phyloP scores from a whole-genome alignment of 1,140 invertebrate genomes.

The Drosophila jambulina region DNA sequence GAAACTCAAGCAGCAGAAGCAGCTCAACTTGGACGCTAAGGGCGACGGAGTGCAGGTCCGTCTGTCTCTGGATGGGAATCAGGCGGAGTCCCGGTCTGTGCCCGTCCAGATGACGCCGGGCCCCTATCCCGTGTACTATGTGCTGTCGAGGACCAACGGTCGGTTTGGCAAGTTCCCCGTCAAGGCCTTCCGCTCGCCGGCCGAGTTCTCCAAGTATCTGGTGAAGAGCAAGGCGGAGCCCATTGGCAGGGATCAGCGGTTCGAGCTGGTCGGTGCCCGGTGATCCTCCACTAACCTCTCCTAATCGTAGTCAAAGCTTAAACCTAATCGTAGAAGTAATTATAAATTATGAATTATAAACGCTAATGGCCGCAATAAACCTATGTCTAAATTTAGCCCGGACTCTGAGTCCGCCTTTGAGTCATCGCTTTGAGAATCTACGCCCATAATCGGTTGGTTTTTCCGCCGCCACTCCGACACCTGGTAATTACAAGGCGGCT shows the following conservation, averaged over 20 bases:
- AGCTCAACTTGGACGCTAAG: conserved; percentile 60
- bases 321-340: conserved; percentile 17
- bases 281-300: conserved; percentile 53
- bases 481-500: conserved; percentile 70
- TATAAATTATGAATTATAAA: conserved; percentile 56
- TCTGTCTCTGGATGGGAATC: conserved; percentile 1
- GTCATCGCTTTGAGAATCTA: conserved; percentile 28
- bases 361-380: conserved; percentile 59
- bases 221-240: conserved; percentile 77
- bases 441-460: conserved; percentile 26
- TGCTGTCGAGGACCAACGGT: conserved; percentile 77
- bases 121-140: conserved; percentile 80
- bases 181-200: conserved; percentile 68
- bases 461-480: conserved; percentile 16
- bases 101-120: conserved; percentile 75
- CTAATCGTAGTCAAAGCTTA: conserved; percentile 22
- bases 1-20: conserved; percentile 77
- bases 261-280: conserved; percentile 49
- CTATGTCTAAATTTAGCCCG: conserved; percentile 36
- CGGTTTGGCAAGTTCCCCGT: conserved; percentile 82
- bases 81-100: conserved; percentile 17
- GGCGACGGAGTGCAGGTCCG: background rate
- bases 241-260: conserved; percentile 55
- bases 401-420: conserved; percentile 18
- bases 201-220: conserved; percentile 76